Percentiles rank a stretch among this genome's conserved stretches.
Conservation (phyloP, 2,797 vertebrate genomes). For the Masticophis lateralis region DNA sequence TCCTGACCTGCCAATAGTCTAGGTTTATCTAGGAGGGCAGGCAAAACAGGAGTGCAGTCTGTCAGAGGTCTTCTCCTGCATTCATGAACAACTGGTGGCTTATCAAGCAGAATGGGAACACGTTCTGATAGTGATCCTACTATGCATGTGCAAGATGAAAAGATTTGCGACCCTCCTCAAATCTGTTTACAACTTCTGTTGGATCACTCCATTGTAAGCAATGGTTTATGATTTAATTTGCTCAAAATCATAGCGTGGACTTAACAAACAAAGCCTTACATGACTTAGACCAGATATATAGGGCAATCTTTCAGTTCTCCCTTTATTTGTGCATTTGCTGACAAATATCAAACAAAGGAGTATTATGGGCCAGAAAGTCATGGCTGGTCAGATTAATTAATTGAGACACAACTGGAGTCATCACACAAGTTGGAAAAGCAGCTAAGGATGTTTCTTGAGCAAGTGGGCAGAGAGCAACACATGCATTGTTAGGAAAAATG, state of each 20-base stretch:
- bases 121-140: background rate
- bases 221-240: background rate
- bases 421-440: background rate
- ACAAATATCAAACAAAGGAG: background rate
- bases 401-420: background rate
- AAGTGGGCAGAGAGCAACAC: background rate
- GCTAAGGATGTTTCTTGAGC: background rate
- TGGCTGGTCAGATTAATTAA: background rate
- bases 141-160: background rate
- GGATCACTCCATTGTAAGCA: background rate
- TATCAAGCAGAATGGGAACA: background rate
- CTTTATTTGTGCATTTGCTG: background rate
- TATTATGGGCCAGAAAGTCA: background rate
- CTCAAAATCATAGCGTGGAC: background rate
- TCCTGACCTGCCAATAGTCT: background rate
- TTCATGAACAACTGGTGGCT: background rate
- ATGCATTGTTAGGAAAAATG: background rate
- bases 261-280: background rate
- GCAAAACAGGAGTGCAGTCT: background rate
- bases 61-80: background rate
- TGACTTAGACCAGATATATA: background rate
- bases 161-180: background rate
- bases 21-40: background rate
- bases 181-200: background rate
- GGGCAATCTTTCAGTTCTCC: background rate